A percentile compares a stretch with the other conserved stretches of the same genome.
phyloP scores from a whole-genome alignment of 2,797 vertebrate species.

The Manis crassicaudata region DNA sequence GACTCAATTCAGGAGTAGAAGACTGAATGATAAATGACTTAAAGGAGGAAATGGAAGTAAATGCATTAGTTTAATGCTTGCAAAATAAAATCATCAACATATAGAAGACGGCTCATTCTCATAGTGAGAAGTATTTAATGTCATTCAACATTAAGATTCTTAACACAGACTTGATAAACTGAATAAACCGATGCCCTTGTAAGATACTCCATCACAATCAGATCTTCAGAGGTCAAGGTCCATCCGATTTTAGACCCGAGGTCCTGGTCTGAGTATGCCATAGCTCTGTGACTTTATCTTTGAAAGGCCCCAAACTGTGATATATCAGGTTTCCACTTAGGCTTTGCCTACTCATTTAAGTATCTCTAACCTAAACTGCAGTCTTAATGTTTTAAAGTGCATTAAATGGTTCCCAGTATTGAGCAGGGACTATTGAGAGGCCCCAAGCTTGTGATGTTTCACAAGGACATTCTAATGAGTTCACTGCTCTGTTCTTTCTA shows the following conservation, averaged over 20 bases:
- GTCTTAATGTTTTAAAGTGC: slow-evolving; percentile 58
- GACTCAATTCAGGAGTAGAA: not conserved
- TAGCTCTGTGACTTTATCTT: slow-evolving; percentile 28
- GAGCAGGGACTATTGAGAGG: slow-evolving; percentile 13
- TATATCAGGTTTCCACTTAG: slow-evolving; percentile 52
- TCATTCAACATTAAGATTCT: slow-evolving; percentile 35
- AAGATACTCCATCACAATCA: slow-evolving; percentile 18
- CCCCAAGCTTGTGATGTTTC: slow-evolving; percentile 1
- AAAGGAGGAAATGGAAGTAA: not conserved
- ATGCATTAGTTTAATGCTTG: not conserved
- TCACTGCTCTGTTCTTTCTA: not conserved
- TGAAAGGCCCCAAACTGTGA: not conserved
- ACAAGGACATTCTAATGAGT: slow-evolving; percentile 35
- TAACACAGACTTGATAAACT: not conserved
- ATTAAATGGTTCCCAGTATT: slow-evolving; percentile 13
- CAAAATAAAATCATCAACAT: slow-evolving; percentile 35
- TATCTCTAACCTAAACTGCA: slow-evolving; percentile 36
- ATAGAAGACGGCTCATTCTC: not conserved
- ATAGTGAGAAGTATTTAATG: not conserved
- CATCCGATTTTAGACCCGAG: slow-evolving; percentile 13
- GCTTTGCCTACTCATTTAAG: slow-evolving; percentile 58
- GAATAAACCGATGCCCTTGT: not conserved
- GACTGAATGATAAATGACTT: not conserved
- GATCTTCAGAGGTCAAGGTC: slow-evolving; percentile 16
- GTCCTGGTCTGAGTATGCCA: slow-evolving; percentile 25